These are phyloP conservation scores for Trichogramma evanescens DNA, from an alignment of 2,888 invertebrate species.

Conservation along the genomic window DNA sequence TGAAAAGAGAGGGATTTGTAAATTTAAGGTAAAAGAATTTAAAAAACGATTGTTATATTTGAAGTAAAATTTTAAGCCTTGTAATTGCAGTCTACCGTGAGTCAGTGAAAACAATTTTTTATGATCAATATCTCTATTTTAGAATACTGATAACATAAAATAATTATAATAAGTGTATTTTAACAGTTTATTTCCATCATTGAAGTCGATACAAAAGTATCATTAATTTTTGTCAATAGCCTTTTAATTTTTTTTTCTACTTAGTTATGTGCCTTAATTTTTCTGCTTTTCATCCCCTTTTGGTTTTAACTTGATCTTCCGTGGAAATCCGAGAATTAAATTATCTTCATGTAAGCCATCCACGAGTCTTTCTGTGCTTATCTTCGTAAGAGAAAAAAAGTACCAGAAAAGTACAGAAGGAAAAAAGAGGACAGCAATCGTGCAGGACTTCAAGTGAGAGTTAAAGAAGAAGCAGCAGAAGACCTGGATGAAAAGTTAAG, in stretches of 20 bases:
- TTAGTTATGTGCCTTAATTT: not conserved
- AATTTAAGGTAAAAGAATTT: too few species aligned
- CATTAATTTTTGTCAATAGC: slow-evolving; percentile 6
- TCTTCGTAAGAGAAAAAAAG: not conserved
- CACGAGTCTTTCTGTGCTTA: not conserved
- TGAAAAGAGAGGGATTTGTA: too few species aligned
- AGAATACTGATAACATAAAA: too few species aligned
- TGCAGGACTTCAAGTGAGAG: not conserved
- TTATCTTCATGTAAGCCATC: slow-evolving; percentile 2
- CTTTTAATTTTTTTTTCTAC: slow-evolving; percentile 10
- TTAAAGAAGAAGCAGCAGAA: not conserved
- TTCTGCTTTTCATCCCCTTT: not conserved
- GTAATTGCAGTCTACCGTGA: too few species aligned
- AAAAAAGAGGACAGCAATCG: slow-evolving; percentile 11
- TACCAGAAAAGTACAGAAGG: slow-evolving; percentile 2
- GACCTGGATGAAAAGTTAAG: not conserved
- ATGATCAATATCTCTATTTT: too few species aligned
- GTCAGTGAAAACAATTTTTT: too few species aligned
- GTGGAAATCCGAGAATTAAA: slow-evolving; percentile 15
- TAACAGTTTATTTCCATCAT: too few species aligned
- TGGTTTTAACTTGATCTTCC: not conserved
- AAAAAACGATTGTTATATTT: too few species aligned
- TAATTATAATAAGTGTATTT: too few species aligned
- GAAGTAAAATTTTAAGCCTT: too few species aligned
- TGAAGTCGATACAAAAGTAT: not conserved